A percentile compares a stretch with the other conserved stretches of the same genome.
phyloP scores from a whole-genome alignment of 1,140 invertebrate species.

The Drosophila rufa region DNA sequence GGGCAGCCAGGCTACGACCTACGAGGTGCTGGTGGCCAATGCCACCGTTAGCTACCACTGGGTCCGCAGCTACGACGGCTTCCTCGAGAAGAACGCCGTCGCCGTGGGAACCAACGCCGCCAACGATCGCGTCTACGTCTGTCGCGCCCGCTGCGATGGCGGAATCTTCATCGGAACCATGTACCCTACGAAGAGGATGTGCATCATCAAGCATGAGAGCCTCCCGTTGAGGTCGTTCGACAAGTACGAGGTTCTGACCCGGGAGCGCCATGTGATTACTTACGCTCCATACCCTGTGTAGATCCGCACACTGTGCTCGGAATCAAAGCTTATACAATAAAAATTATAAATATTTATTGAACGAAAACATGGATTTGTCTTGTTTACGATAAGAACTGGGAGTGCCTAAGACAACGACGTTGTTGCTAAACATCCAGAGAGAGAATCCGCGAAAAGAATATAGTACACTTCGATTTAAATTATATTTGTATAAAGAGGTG shows the following conservation, averaged over 20 bases:
- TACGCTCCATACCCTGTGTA: not conserved
- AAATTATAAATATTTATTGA: constrained; percentile 13
- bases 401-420: no score
- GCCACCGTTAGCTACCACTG: constrained; percentile 22
- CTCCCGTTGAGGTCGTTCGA: constrained; percentile 13
- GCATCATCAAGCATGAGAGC: constrained; percentile 29
- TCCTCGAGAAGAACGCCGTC: constrained; percentile 33
- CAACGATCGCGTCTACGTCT: constrained; percentile 31
- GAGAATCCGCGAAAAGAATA: no score
- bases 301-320: no score
- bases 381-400: no score
- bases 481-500: no score
- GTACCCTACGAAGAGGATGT: not conserved
- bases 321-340: not conserved
- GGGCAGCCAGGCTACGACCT: not conserved
- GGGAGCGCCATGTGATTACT: constrained; percentile 1
- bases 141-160: constrained; percentile 12
- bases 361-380: not conserved
- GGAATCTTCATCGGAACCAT: constrained; percentile 21
- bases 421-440: no score
- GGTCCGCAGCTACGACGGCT: constrained; percentile 38
- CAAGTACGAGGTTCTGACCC: constrained; percentile 41
- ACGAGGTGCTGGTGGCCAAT: constrained; percentile 16
- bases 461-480: no score
- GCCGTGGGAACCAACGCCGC: constrained; percentile 21